These are phyloP conservation scores for Cebus imitator DNA, from an alignment of 2,113 vertebrate genomes.

Conservation along the genomic window DNA sequence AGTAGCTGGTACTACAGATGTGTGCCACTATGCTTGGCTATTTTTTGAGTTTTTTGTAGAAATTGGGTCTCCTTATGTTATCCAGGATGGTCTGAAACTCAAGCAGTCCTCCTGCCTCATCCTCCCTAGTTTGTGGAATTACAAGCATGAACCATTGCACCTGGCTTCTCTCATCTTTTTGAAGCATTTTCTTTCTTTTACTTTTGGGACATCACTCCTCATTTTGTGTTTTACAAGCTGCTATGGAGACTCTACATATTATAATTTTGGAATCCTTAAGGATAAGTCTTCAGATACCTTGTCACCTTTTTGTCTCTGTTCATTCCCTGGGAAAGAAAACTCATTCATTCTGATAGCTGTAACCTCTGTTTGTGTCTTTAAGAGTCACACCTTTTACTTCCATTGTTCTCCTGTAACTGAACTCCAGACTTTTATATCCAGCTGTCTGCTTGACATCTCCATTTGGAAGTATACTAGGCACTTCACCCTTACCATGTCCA, in stretches of 20 bases:
- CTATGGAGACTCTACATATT: not conserved
- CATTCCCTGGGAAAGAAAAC: not conserved
- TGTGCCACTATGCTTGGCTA: too few relatives aligned
- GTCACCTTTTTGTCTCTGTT: not conserved
- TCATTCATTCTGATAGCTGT: not conserved
- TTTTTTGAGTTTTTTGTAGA: too few relatives aligned
- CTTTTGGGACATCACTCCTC: not conserved
- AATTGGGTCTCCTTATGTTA: too few relatives aligned
- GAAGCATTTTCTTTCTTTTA: not conserved
- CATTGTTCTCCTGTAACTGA: not conserved
- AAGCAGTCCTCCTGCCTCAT: too few relatives aligned
- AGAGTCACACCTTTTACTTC: not conserved
- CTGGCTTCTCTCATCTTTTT: not conserved
- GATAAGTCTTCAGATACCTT: not conserved
- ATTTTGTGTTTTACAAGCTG: not conserved
- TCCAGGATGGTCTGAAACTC: too few relatives aligned
- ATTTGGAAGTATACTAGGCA: not conserved
- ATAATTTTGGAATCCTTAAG: not conserved
- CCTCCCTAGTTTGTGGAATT: too few relatives aligned
- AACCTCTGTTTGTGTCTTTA: not conserved
- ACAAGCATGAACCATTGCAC: too few relatives aligned
- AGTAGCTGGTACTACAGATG: too few relatives aligned
- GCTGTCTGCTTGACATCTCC: not conserved
- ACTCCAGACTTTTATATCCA: not conserved
- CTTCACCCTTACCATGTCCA: fast-evolving